phyloP scores from a whole-genome alignment of 1,140 invertebrate genomes.

The Caenorhabditis briggsae region DNA sequence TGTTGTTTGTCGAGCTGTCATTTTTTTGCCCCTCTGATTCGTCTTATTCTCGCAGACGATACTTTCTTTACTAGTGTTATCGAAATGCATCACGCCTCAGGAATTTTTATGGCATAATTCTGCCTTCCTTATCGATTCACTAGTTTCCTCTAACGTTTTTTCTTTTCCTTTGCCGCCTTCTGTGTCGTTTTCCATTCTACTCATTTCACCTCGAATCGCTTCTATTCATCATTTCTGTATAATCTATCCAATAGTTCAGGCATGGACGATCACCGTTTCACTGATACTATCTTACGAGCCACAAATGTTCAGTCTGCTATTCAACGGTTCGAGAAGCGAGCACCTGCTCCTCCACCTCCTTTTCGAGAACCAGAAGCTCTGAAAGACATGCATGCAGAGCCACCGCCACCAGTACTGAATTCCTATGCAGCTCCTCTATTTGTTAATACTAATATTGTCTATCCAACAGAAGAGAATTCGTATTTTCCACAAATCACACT shows the following conservation, averaged over 20 bases:
- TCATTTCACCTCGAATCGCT: not conserved
- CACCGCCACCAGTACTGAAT: not conserved
- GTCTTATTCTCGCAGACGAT: slow-evolving; percentile 11
- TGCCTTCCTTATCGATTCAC: slow-evolving; percentile 36
- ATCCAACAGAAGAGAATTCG: slow-evolving; percentile 4
- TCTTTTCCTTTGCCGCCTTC: not conserved
- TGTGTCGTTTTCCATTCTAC: not conserved
- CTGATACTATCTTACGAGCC: slow-evolving; percentile 54
- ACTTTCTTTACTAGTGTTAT: slow-evolving; percentile 52
- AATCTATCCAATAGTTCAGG: not conserved
- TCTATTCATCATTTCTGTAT: not conserved
- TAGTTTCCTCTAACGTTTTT: slow-evolving; percentile 26
- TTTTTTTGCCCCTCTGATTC: not conserved
- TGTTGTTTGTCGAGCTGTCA: slow-evolving; percentile 51
- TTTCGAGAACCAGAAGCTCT: not conserved
- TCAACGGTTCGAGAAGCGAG: slow-evolving; percentile 42
- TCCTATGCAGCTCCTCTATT: not conserved
- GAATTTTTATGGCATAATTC: slow-evolving; percentile 56
- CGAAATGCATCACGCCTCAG: slow-evolving; percentile 47
- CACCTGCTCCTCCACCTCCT: slow-evolving; percentile 5
- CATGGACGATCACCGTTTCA: slow-evolving; percentile 57
- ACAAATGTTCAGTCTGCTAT: slow-evolving; percentile 59
- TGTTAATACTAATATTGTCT: slow-evolving; percentile 29
- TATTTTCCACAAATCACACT: slow-evolving; percentile 42
- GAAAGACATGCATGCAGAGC: not conserved